Conservation (phyloP, 37 sponge, comb jelly and placozoan species). For the Cladorhizidae sp. region DNA sequence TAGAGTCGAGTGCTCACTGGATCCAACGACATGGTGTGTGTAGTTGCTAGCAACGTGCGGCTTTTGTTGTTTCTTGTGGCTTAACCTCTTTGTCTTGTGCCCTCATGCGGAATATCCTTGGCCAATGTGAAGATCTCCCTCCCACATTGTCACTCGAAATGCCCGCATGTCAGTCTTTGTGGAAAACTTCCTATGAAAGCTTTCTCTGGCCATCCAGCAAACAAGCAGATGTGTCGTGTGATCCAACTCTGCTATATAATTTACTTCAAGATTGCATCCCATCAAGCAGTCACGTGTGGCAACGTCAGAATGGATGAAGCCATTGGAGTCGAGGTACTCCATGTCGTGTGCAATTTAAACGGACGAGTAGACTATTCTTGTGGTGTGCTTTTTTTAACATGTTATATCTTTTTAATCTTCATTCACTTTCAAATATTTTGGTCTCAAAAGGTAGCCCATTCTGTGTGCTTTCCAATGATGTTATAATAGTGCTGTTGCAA, state of each 20-base stretch:
- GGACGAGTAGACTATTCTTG: no score
- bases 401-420: no score
- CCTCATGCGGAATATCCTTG: slow-evolving; percentile 60
- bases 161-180: slow-evolving; percentile 83
- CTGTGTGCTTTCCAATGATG: no score
- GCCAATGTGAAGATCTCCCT: slow-evolving; percentile 79
- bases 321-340: slow-evolving; percentile 70
- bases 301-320: slow-evolving; percentile 67
- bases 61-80: slow-evolving; percentile 36
- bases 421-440: no score
- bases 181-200: slow-evolving; percentile 85
- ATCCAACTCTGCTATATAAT: slow-evolving; percentile 86
- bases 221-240: slow-evolving; percentile 72
- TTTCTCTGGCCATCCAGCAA: slow-evolving; percentile 87
- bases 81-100: slow-evolving; percentile 64
- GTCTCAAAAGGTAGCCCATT: no score
- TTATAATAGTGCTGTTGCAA: no score
- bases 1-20: no score
- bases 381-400: no score
- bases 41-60: slow-evolving; percentile 57
- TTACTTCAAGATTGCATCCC: slow-evolving; percentile 48
- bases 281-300: slow-evolving; percentile 78
- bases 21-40: no score
- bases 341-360: slow-evolving; percentile 73
- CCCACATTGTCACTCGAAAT: slow-evolving; percentile 85